Conservation (phyloP, 2,113 vertebrate species). For the Oenanthe oenanthe region DNA sequence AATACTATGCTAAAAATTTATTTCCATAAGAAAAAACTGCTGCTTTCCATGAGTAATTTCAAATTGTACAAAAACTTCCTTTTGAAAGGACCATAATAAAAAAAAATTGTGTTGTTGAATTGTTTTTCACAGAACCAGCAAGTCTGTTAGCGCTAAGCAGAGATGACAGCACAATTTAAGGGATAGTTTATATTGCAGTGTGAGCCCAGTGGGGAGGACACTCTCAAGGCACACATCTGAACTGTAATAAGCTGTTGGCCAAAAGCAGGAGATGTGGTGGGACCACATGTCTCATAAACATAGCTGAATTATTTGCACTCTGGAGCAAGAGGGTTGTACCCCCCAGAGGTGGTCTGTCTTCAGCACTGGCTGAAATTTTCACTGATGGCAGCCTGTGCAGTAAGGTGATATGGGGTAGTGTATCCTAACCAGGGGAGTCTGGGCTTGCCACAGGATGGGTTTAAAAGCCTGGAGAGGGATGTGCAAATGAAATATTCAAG, state of each 20-base stretch:
- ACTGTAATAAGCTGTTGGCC: neutral
- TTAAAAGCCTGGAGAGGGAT: neutral
- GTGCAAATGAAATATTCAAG: neutral
- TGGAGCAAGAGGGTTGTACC: neutral
- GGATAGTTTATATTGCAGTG: neutral
- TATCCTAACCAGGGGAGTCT: neutral
- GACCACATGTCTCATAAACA: fast-evolving
- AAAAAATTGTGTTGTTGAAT: neutral
- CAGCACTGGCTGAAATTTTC: neutral
- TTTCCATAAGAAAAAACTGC: neutral
- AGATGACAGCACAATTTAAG: neutral
- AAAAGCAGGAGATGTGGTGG: neutral
- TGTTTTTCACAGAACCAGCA: neutral
- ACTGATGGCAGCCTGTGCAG: fast-evolving
- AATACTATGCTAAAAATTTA: neutral
- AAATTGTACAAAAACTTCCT: neutral
- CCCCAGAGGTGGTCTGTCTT: neutral
- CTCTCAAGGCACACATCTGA: neutral
- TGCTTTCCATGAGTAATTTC: neutral
- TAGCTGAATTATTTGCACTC: neutral
- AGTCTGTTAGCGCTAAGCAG: neutral
- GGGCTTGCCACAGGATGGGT: fast-evolving
- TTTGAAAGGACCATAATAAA: neutral
- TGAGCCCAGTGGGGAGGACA: neutral
- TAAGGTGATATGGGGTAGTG: neutral